phyloP scores from a whole-genome alignment of 2,888 invertebrate genomes.

The Yponomeuta evonymella region DNA sequence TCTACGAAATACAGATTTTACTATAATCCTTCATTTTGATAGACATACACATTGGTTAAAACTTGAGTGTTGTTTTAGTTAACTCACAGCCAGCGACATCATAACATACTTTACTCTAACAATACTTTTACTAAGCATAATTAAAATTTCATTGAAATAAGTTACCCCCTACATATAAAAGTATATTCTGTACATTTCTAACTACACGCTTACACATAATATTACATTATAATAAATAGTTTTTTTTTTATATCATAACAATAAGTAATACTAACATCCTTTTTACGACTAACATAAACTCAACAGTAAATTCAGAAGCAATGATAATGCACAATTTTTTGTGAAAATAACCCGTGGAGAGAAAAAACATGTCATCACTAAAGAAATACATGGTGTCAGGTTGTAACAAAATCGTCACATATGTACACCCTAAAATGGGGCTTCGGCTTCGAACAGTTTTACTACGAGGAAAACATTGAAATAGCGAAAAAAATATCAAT shows the following conservation, averaged over 20 bases:
- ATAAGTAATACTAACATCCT: background rate
- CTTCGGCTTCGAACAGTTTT: too few species aligned
- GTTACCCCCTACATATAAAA: background rate
- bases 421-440: too few species aligned
- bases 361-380: too few species aligned
- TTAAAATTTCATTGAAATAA: background rate
- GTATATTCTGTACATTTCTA: background rate
- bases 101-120: background rate
- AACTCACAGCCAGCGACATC: constrained; percentile 12
- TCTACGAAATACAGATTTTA: constrained; percentile 6
- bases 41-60: background rate
- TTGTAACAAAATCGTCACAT: too few species aligned
- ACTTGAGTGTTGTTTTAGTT: constrained; percentile 9
- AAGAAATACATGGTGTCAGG: too few species aligned
- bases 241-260: background rate
- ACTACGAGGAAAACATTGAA: too few species aligned
- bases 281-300: background rate
- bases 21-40: background rate
- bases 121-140: constrained; percentile 6
- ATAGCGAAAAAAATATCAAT: too few species aligned
- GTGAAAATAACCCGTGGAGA: background rate
- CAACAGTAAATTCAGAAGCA: background rate
- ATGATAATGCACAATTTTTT: background rate
- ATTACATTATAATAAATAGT: constrained; percentile 2
- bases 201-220: background rate